Conservation (phyloP, 2,113 vertebrate species). For the Corydoras sp. region DNA sequence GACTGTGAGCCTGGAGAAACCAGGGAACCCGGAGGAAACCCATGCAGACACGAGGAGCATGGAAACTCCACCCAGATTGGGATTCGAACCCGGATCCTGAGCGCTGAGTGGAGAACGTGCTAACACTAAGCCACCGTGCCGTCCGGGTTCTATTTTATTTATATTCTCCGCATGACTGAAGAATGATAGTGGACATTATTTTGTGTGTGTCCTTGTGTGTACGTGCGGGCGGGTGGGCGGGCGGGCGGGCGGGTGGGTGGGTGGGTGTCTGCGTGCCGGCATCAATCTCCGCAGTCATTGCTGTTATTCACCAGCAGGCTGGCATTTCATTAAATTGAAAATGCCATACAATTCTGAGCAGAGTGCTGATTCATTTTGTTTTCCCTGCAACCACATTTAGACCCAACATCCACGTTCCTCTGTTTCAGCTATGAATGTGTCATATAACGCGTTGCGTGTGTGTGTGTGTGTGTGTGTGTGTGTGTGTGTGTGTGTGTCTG, state of each 20-base stretch:
- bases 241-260: conserved; percentile 7
- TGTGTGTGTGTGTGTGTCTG: background rate
- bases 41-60: no score
- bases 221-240: conserved; percentile 6
- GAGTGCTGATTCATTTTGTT: conserved; percentile 23
- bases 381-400: background rate
- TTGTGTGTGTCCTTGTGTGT: background rate
- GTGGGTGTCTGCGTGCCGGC: conserved; percentile 15
- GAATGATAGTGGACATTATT: background rate
- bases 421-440: background rate
- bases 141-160: background rate
- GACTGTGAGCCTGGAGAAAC: no score
- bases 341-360: conserved; percentile 22
- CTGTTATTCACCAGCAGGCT: conserved; percentile 21
- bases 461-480: conserved; percentile 20
- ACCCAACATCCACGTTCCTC: background rate
- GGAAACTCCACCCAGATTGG: no score
- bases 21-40: no score
- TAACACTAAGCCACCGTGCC: no score
- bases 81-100: no score
- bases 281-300: conserved; percentile 6
- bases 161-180: background rate
- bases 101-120: no score
- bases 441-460: background rate
- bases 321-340: conserved; percentile 29